Base-by-base conservation (phyloP, 2,888 invertebrate genomes). In the Elgonia sp. region DNA sequence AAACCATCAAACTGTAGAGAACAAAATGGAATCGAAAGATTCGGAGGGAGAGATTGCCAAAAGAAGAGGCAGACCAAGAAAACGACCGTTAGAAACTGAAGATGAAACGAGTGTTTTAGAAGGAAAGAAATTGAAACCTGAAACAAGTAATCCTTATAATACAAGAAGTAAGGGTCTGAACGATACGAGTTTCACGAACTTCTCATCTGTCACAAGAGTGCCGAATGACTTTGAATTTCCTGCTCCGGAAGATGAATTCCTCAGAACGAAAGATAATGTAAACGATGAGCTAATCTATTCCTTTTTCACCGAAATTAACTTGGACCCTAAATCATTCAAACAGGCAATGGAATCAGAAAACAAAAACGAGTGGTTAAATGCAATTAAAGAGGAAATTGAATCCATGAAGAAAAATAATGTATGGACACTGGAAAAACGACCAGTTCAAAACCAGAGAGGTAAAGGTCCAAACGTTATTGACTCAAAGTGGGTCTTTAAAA, bases 401-500 rank as follows among this genome's bases (percentile, higher is more conserved):
- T 10, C 46, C 16, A 46, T 46, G 16, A 16, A 46, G 16, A 46
- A 16, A 16, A 46, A 46, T 46, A 10, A 46, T 10, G 46, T 46
- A 46, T 10, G 46, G 46, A 46, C 46, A 46, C 12, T 46, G 10
- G 46, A 46, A 10, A 46, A 14, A 46, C 16, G 12, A 46, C 10
- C 46, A 46, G 46, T 10, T 46, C 3, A 46, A 29, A 29, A 29
- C 46, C 10, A 46, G 6, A 7, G 46, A 14, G 46, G 46, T 10
- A 46, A 46, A 46, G 46, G 46, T n/a, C 55, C 29, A 29, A 63
- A 18, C 14, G 89, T 80, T 14, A 81, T 40, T 10, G 83, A 42
- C 55, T 55, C 55, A n/a, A 55, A 55, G n/a, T 55, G 55, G 55
- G 55, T 55, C 9, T 55, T 55, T 14, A 55, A 55, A 55, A 14